phyloP scores from a whole-genome alignment of 2,113 vertebrate species.

The Capreolus pygargus region DNA sequence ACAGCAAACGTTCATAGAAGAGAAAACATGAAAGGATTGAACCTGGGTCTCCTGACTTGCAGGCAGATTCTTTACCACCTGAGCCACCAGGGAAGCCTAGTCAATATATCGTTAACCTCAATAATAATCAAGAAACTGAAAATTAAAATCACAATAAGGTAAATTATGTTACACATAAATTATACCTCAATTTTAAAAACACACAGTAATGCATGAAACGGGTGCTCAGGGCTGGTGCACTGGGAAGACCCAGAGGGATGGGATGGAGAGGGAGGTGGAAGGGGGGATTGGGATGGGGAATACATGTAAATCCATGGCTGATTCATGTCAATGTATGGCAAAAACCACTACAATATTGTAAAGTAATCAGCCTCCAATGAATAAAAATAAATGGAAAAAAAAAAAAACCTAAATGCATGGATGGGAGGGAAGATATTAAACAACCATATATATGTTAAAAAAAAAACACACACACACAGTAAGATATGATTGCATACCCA shows the following conservation, averaged over 20 bases:
- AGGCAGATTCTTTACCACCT: neutral
- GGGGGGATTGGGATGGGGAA: too few relatives aligned
- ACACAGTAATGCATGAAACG: neutral
- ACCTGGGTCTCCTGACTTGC: neutral
- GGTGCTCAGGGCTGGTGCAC: too few relatives aligned
- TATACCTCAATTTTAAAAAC: constrained; percentile 4
- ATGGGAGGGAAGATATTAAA: too few relatives aligned
- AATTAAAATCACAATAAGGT: neutral
- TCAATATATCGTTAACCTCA: neutral
- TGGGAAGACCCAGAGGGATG: too few relatives aligned
- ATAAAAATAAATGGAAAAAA: too few relatives aligned
- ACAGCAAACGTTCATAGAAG: neutral
- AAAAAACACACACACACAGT: neutral
- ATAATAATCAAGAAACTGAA: neutral
- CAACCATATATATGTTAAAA: too few relatives aligned
- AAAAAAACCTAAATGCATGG: too few relatives aligned
- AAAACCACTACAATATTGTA: too few relatives aligned
- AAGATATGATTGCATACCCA: neutral
- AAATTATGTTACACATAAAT: neutral
- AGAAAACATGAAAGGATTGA: neutral
- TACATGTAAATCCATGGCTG: too few relatives aligned
- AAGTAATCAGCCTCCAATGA: too few relatives aligned
- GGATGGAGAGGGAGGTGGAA: too few relatives aligned
- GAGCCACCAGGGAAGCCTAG: neutral
- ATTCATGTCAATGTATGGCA: too few relatives aligned